Base-by-base conservation (phyloP, 2,797 vertebrate genomes). In the Anniella stebbinsi region DNA sequence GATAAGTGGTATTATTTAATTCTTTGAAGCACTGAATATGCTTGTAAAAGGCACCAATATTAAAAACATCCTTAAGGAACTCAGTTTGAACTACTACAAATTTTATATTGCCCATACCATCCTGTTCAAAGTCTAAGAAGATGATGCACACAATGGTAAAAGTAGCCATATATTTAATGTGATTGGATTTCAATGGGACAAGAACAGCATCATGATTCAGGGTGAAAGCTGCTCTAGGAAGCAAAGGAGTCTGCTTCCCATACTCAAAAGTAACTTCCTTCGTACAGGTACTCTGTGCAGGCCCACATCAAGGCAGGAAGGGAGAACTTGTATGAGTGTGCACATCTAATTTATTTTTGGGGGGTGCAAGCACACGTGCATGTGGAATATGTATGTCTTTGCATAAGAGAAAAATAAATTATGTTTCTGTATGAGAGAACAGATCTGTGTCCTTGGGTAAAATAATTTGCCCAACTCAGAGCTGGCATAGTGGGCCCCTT, bases 41-140 rank as follows among this genome's bases (percentile, higher is more conserved):
- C 76, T 94, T 73, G 45, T n/a, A 78, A 70, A 48, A 80, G 36
- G 41, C 70, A 92, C 51, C 66, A 73, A 88, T 5, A 23, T 84
- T 85, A 51, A 12, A 88, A 75, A 25, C 13, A 67, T 2, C 23
- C 18, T 91, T 21, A 21, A 45, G 66, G 45, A 81, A 78, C 67
- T 9, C 60, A 33, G 84, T 91, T 18, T 21, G 83, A 87, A n/a
- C 13, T 33, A 54, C 87, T 18, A 18, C 38, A 82, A 83, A 81
- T 85, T 66, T 21, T 91, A 38, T 67, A 85, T 70, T 33, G 80
- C 69, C 89, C 48, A 21, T 28, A 33, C 33, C 17, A 21, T 41
- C 30, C 38, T 21, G 69, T 4, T 8, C 21, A 76, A 89, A 41
- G 12, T 66, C 66, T 87, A 15, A 30, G 38, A 73, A 81, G 33